Conservation (phyloP, 1,140 invertebrate genomes). For the Pseudomyrmex sp. region DNA sequence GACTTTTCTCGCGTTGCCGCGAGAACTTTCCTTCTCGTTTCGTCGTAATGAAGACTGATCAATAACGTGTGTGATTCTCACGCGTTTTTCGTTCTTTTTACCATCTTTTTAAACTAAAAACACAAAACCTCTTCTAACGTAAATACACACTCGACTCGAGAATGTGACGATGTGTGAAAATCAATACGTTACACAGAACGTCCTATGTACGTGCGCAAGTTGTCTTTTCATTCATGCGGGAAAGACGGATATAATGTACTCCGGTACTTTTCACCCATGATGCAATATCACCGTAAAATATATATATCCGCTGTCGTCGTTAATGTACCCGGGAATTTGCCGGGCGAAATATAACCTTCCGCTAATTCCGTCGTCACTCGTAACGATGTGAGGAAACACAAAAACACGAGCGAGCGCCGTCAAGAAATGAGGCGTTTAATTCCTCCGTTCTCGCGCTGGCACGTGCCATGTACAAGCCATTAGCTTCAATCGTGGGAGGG, state of each 20-base stretch:
- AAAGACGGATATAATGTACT: too few relatives aligned
- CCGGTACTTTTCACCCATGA: neutral
- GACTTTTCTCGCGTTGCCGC: conserved; percentile 37
- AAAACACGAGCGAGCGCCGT: conserved; percentile 39
- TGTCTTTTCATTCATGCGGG: neutral
- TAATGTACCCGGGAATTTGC: conserved; percentile 25
- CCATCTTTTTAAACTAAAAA: too few relatives aligned
- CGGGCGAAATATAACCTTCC: conserved; percentile 17
- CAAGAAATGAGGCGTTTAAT: conserved; percentile 63
- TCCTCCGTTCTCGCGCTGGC: conserved; percentile 49
- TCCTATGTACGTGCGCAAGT: neutral
- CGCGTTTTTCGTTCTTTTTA: conserved; percentile 31
- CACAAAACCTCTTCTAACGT: too few relatives aligned
- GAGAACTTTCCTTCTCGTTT: conserved; percentile 39
- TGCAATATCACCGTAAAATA: conserved; percentile 1
- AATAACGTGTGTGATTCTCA: conserved; percentile 28
- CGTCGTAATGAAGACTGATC: conserved; percentile 52
- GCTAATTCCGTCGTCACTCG: conserved; percentile 41
- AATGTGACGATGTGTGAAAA: conserved; percentile 1
- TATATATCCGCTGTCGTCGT: conserved; percentile 21
- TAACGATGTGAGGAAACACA: conserved; percentile 46
- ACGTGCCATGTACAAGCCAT: conserved; percentile 76
- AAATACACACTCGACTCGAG: too few relatives aligned
- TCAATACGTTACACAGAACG: conserved; percentile 1
- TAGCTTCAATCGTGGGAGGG: conserved; percentile 69